Conservation (phyloP, 2,888 invertebrate species). For the Tholera decimalis region DNA sequence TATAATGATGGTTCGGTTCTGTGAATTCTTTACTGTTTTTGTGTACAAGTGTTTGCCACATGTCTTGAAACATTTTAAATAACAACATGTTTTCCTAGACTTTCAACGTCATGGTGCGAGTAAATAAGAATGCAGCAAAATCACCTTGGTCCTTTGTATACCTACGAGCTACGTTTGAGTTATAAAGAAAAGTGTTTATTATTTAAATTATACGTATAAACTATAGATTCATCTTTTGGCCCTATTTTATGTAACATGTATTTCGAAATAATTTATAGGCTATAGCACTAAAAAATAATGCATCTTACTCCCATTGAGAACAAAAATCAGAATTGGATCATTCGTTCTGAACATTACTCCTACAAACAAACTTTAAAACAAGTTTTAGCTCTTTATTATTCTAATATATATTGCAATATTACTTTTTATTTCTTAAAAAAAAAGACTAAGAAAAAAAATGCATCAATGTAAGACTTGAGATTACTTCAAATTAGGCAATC, state of each 20-base stretch:
- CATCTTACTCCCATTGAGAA: too few species aligned
- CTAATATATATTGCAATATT: too few species aligned
- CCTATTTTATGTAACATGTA: neutral
- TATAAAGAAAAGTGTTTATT: neutral
- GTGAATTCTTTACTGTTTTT: neutral
- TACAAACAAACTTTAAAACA: too few species aligned
- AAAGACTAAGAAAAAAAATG: too few species aligned
- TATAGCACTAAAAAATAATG: too few species aligned
- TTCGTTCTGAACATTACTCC: too few species aligned
- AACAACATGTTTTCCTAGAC: conserved; percentile 6
- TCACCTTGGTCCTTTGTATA: neutral
- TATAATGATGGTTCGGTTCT: neutral
- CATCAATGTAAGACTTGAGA: neutral
- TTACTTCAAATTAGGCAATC: neutral
- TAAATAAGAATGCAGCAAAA: neutral
- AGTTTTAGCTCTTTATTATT: too few species aligned
- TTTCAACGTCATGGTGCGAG: neutral
- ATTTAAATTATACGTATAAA: neutral
- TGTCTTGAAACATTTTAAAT: neutral
- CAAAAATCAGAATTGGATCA: too few species aligned
- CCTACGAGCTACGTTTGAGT: too few species aligned
- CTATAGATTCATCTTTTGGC: neutral
- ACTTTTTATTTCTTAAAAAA: too few species aligned
- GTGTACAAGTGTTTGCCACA: neutral
- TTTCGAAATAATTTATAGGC: too few species aligned